Conservation (phyloP, 2,888 invertebrate genomes). For the Ophion ventricosus region DNA sequence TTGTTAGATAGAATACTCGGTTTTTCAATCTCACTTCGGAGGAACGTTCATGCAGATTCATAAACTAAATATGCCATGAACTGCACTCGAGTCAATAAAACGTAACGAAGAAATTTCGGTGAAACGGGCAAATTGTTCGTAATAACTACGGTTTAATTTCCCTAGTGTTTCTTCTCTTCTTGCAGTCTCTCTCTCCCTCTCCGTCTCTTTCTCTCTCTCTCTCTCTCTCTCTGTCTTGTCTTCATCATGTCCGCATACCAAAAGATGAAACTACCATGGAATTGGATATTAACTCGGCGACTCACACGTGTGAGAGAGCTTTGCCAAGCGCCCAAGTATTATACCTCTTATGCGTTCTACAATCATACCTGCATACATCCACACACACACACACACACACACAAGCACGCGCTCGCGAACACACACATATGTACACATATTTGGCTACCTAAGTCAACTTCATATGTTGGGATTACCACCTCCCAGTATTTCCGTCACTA, state of each 20-base stretch:
- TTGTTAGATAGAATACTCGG: neutral
- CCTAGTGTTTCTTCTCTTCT: neutral
- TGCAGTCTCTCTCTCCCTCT: neutral
- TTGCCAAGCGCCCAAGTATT: constrained; percentile 46
- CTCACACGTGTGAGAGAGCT: constrained; percentile 1
- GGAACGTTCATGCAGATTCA: neutral
- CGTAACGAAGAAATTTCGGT: neutral
- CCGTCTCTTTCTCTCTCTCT: neutral
- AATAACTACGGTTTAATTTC: constrained; percentile 12
- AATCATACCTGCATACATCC: neutral
- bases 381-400: neutral
- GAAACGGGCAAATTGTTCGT: neutral
- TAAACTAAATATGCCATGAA: neutral
- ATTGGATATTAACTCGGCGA: constrained; percentile 54
- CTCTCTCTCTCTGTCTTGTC: constrained; percentile 5
- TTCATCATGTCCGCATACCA: constrained; percentile 21
- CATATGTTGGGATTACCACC: constrained; percentile 77
- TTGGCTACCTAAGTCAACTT: constrained; percentile 70
- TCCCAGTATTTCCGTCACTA: constrained; percentile 68
- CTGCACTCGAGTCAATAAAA: neutral
- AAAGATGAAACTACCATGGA: constrained; percentile 39
- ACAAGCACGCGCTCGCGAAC: neutral
- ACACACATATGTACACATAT: neutral
- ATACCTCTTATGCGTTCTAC: constrained; percentile 30
- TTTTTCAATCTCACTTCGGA: neutral